phyloP scores from a whole-genome alignment of 53 echinoderm and acorn worm species.

The Paracentrotus lividus region DNA sequence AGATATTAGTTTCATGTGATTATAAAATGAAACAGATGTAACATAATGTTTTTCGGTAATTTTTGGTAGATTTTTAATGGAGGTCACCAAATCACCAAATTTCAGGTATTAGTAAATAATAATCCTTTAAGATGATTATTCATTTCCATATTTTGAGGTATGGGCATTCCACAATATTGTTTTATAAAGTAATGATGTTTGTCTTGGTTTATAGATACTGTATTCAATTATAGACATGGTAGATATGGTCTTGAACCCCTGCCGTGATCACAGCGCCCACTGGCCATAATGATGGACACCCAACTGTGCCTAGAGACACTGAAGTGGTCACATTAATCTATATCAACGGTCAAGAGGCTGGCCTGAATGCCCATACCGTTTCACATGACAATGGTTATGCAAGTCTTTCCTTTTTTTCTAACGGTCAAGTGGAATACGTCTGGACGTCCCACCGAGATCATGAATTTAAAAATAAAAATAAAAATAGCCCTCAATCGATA shows the following conservation, averaged over 20 bases:
- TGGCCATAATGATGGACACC: not conserved
- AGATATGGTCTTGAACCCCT: not conserved
- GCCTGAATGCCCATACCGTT: not conserved
- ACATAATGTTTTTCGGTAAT: too few species aligned
- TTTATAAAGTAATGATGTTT: not conserved
- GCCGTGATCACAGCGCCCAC: not conserved
- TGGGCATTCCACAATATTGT: not conserved
- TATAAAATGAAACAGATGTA: too few species aligned
- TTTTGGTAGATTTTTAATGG: too few species aligned
- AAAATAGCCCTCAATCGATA: not conserved
- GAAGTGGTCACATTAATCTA: not conserved
- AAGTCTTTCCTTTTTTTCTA: not conserved
- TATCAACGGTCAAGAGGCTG: slow-evolving; percentile 1
- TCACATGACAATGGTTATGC: not conserved
- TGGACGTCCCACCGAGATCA: not conserved
- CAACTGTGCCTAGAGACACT: not conserved
- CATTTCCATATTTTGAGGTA: too few species aligned
- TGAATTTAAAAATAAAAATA: too few species aligned
- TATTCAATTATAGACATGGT: not conserved
- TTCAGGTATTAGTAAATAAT: too few species aligned
- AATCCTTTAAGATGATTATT: too few species aligned
- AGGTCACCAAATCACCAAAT: too few species aligned
- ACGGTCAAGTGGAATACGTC: slow-evolving; percentile 28
- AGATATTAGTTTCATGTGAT: not conserved
- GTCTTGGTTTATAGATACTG: not conserved